phyloP scores from a whole-genome alignment of 2,888 invertebrate species.

The Platerodrilus igneus region DNA sequence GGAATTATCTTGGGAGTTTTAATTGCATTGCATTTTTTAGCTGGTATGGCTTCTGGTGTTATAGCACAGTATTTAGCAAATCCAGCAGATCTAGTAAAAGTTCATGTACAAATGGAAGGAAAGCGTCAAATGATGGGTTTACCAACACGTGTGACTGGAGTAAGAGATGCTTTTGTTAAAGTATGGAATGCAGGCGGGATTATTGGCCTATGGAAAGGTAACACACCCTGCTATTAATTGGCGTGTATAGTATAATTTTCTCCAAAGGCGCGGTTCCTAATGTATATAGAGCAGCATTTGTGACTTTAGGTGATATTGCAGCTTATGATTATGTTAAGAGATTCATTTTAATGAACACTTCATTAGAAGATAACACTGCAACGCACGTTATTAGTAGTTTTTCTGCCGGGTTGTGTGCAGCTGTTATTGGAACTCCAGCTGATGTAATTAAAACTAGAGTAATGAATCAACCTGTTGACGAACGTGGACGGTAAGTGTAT shows the following conservation, averaged over 20 bases:
- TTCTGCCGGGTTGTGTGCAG: slow-evolving; percentile 83
- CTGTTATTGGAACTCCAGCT: slow-evolving; percentile 85
- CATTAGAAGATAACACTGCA: slow-evolving; percentile 69
- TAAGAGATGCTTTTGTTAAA: slow-evolving; percentile 71
- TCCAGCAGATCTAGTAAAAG: slow-evolving; percentile 90
- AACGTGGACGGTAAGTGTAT: slow-evolving; percentile 60
- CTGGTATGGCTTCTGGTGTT: slow-evolving; percentile 78
- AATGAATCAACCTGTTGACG: slow-evolving; percentile 86
- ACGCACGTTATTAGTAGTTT: slow-evolving; percentile 75
- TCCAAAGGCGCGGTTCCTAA: slow-evolving; percentile 78
- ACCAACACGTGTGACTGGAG: slow-evolving; percentile 70
- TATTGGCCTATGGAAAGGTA: slow-evolving; percentile 81
- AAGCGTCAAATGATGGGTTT: slow-evolving; percentile 74
- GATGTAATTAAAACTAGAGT: slow-evolving; percentile 91
- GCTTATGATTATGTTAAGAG: slow-evolving; percentile 86
- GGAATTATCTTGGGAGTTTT: slow-evolving; percentile 44
- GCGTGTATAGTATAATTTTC: no score
- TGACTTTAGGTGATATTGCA: slow-evolving; percentile 79
- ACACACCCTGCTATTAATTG: not conserved
- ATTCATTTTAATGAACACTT: slow-evolving; percentile 65
- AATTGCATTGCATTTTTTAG: no score
- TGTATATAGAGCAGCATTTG: slow-evolving; percentile 77
- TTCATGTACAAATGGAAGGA: slow-evolving; percentile 93
- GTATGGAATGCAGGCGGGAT: slow-evolving; percentile 72
- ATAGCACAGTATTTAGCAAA: slow-evolving; percentile 84